phyloP scores from a whole-genome alignment of 2,888 invertebrate genomes.

The Leistus spinibarbis region DNA sequence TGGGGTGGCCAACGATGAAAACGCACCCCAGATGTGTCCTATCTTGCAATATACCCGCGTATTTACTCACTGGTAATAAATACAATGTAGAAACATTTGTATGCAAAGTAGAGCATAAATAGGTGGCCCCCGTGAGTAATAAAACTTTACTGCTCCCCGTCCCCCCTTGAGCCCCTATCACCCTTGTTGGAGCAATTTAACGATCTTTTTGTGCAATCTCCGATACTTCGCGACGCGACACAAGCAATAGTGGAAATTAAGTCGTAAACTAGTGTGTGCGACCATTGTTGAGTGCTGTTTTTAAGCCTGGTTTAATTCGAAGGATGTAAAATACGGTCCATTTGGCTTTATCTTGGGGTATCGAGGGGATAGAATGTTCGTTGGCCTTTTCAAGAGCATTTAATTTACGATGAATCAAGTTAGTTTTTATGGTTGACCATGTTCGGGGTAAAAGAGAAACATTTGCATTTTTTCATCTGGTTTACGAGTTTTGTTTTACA shows the following conservation, averaged over 20 bases:
- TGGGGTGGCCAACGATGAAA: neutral
- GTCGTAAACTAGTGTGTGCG: slow-evolving; percentile 13
- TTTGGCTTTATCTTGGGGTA: slow-evolving; percentile 5
- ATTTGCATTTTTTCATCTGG: neutral
- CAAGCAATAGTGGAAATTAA: slow-evolving; percentile 5
- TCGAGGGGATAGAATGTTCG: neutral
- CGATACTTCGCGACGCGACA: neutral
- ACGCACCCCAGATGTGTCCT: neutral
- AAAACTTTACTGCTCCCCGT: slow-evolving; percentile 8
- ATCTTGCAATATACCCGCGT: neutral
- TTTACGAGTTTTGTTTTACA: neutral
- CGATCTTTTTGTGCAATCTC: slow-evolving; percentile 7
- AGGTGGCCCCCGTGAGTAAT: slow-evolving; percentile 5
- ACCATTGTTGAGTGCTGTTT: slow-evolving; percentile 2
- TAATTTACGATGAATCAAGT: neutral
- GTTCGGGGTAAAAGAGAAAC: neutral
- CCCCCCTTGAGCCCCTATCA: neutral
- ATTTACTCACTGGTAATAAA: slow-evolving; percentile 14
- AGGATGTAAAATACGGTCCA: neutral
- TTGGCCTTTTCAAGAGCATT: neutral
- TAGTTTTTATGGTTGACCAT: neutral
- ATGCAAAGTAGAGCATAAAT: slow-evolving; percentile 25
- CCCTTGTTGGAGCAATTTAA: slow-evolving; percentile 9
- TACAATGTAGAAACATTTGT: slow-evolving; percentile 18
- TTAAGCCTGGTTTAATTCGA: slow-evolving; percentile 4